Evolutionary conservation across 2,888 invertebrate species (phyloP).

Genomic region (Gastracanthus pulcherrimus): DNA sequence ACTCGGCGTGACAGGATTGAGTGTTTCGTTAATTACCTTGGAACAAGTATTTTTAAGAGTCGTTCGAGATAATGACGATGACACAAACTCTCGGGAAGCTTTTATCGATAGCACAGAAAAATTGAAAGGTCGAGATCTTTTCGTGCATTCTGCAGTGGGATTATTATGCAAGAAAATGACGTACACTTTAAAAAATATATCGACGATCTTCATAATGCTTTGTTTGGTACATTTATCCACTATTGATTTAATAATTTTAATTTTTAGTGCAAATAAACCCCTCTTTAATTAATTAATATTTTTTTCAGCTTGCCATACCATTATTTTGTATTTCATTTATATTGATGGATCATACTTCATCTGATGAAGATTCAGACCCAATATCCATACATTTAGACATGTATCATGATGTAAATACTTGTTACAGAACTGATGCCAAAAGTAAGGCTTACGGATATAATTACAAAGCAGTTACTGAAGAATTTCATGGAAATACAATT

Average conservation of each 20-base stretch:
- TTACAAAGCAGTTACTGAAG: constrained; percentile 61
- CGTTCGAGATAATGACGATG: neutral
- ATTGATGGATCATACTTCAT: neutral
- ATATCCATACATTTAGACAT: constrained; percentile 70
- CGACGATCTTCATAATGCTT: neutral
- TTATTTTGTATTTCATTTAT: neutral
- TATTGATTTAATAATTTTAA: neutral
- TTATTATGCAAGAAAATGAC: constrained; percentile 11
- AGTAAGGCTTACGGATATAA: constrained; percentile 49
- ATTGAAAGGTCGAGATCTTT: constrained; percentile 42
- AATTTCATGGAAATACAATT: constrained; percentile 59
- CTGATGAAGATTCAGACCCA: neutral
- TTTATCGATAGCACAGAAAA: constrained; percentile 25
- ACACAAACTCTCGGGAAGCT: neutral
- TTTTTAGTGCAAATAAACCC: too few species aligned
- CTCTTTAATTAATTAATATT: neutral
- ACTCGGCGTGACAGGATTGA: constrained; percentile 86
- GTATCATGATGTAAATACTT: constrained; percentile 66
- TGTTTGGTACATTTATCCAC: neutral
- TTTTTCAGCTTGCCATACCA: neutral
- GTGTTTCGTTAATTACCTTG: constrained; percentile 91
- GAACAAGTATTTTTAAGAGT: constrained; percentile 93
- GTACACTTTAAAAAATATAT: constrained; percentile 6
- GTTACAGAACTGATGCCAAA: constrained; percentile 64
- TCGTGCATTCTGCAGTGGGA: neutral